These are phyloP conservation scores for Drosophila tani DNA, from an alignment of 1,140 invertebrate species.

Conservation along the genomic window DNA sequence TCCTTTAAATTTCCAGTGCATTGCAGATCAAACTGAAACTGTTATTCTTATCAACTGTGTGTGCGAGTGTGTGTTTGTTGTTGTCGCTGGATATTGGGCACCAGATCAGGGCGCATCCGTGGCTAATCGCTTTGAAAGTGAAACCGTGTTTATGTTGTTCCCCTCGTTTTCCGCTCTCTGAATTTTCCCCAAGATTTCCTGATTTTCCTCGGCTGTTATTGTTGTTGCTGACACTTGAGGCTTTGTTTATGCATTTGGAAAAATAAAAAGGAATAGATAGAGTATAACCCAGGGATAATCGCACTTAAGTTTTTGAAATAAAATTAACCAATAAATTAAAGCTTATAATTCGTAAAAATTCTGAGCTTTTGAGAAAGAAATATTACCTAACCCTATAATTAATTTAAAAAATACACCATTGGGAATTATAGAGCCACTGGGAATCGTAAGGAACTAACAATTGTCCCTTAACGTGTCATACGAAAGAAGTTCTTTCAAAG, in stretches of 20 bases:
- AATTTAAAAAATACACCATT: no score
- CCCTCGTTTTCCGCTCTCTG: conserved; percentile 60
- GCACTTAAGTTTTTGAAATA: neutral
- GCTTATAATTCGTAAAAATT: no score
- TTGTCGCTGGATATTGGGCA: conserved; percentile 58
- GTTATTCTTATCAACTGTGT: conserved; percentile 64
- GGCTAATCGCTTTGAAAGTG: conserved; percentile 81
- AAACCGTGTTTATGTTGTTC: conserved; percentile 77
- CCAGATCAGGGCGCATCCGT: conserved; percentile 65
- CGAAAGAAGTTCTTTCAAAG: no score
- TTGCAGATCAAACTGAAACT: conserved; percentile 19
- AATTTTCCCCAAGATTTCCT: conserved; percentile 40
- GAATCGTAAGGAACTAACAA: no score
- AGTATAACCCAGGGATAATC: neutral
- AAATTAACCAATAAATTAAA: neutral
- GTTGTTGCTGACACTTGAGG: conserved; percentile 45
- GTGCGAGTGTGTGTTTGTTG: conserved; percentile 38
- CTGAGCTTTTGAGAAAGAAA: no score
- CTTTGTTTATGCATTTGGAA: conserved; percentile 49
- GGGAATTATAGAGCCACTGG: no score
- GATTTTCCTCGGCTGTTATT: conserved; percentile 33
- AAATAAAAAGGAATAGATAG: neutral
- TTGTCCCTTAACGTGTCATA: no score
- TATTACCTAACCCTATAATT: no score
- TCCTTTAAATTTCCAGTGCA: conserved; percentile 10